Evolutionary conservation across 2,113 vertebrate species (phyloP).

Genomic region (Microtus pennsylvanicus): DNA sequence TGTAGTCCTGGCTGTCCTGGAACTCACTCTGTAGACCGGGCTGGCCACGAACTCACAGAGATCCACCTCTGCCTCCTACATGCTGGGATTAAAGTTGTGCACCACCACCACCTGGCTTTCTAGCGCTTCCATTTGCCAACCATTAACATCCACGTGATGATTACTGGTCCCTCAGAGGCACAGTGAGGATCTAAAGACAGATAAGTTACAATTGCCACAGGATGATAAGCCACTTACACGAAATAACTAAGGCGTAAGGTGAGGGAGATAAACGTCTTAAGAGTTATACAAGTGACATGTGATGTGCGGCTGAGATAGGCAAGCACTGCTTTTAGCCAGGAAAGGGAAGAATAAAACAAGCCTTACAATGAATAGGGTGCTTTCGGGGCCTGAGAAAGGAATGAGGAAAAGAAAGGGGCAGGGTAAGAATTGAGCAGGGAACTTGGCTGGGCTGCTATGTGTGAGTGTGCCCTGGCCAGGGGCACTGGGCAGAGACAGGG

Average conservation of each 20-base stretch:
- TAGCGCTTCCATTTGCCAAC: not conserved
- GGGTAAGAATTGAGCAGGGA: not conserved
- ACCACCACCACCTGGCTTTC: not conserved
- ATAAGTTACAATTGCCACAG: not conserved
- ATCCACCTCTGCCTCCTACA: not conserved
- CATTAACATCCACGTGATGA: not conserved
- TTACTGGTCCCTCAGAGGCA: not conserved
- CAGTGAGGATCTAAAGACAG: slow-evolving; percentile 9
- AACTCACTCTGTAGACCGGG: not conserved
- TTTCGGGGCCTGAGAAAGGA: not conserved
- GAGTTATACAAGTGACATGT: not conserved
- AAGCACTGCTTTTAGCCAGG: not conserved
- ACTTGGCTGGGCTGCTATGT: not conserved
- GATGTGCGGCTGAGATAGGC: not conserved
- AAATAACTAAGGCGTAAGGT: not conserved
- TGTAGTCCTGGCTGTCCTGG: not conserved
- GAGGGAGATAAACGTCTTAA: slow-evolving; percentile 1
- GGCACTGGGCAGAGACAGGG: not conserved
- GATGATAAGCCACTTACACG: not conserved
- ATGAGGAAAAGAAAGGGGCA: not conserved
- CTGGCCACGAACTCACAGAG: not conserved
- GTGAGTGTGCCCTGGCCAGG: not conserved
- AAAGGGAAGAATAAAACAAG: not conserved
- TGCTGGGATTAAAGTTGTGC: not conserved
- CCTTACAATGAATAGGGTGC: not conserved